Base-by-base conservation (phyloP, 2,888 invertebrate species). In the Adineta ricciae region DNA sequence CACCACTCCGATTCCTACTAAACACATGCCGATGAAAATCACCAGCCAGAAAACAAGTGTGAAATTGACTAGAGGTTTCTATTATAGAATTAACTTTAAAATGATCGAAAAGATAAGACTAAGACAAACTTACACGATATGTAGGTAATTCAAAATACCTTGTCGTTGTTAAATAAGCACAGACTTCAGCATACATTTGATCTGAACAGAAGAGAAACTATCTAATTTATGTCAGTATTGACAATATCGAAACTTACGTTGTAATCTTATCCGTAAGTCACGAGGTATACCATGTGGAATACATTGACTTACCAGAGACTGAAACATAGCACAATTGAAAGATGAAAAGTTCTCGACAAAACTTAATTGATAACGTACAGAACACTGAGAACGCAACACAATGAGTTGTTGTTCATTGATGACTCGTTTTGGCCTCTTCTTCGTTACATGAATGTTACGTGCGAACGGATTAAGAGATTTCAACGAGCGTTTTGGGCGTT, bases 401-500 rank as follows among this genome's bases (percentile, higher is more conserved):
- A 1, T 41, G 5, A 78, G 78, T 24, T 78, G 78, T 41, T 78
- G 38, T 78, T 78, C 41, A 41, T 78, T 78, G 32, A 64, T 27
- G 32, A 36, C 19, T 64, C 11, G 14, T 64, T 32, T 32, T 14
- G 32, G 2, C 19, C 32, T 64, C 32, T 32, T 9, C 32, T 32
- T 32, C 41, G 14, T n/a, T 41, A 24, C 2, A 11, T 14, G 8
- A 41, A 11, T n/a, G 38, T 4, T 16, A 41, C n/a, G 4, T 78
- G 14, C 8, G 38, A 78, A 78, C 41, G 78, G 41, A 78, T 41
- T 78, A 9, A 41, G n/a, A 78, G 41, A 78, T 78, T 14, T 41
- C n/a, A 78, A 41, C 9, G 41, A 78, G 14, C 24, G 24, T 41
- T 38, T 78, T 78, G 11, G 24, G 11, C 88, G 87, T 32, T 86